Evolutionary conservation across 2,113 vertebrate genomes (phyloP).

Genomic region (Verasper variegatus): DNA sequence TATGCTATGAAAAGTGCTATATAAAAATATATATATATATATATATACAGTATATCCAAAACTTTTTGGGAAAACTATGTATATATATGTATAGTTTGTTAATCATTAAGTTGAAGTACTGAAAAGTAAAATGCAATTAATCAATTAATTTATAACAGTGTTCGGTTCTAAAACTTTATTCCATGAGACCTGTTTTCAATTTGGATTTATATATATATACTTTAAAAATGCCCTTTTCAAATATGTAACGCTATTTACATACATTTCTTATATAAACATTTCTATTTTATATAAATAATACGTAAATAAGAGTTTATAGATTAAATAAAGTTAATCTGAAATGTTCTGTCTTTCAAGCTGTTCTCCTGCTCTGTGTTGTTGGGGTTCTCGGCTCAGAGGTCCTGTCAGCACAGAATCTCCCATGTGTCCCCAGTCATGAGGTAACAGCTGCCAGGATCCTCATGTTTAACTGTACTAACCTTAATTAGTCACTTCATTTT

Average conservation of each 20-base stretch:
- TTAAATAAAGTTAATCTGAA: background rate
- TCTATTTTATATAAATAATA: background rate
- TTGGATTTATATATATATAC: background rate
- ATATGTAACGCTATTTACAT: background rate
- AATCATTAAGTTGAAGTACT: too few relatives aligned
- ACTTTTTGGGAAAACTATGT: too few relatives aligned
- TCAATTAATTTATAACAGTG: too few relatives aligned
- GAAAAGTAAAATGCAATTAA: too few relatives aligned
- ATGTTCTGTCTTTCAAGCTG: slow-evolving; percentile 49
- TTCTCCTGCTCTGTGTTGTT: slow-evolving; percentile 56
- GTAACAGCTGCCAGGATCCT: slow-evolving; percentile 21
- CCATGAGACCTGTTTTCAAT: background rate
- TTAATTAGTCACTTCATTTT: background rate
- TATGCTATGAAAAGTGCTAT: too few relatives aligned
- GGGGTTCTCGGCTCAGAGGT: slow-evolving; percentile 8
- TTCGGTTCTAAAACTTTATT: too few relatives aligned
- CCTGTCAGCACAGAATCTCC: background rate
- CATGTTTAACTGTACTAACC: background rate
- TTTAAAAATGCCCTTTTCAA: too few relatives aligned
- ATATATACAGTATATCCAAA: too few relatives aligned
- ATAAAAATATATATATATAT: too few relatives aligned
- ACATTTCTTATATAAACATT: background rate
- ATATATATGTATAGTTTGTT: too few relatives aligned
- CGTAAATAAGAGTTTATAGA: background rate
- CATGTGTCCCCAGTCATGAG: slow-evolving; percentile 36